Evolutionary conservation across 2,888 invertebrate genomes (phyloP).

Genomic region (Yponomeuta cagnagella): DNA sequence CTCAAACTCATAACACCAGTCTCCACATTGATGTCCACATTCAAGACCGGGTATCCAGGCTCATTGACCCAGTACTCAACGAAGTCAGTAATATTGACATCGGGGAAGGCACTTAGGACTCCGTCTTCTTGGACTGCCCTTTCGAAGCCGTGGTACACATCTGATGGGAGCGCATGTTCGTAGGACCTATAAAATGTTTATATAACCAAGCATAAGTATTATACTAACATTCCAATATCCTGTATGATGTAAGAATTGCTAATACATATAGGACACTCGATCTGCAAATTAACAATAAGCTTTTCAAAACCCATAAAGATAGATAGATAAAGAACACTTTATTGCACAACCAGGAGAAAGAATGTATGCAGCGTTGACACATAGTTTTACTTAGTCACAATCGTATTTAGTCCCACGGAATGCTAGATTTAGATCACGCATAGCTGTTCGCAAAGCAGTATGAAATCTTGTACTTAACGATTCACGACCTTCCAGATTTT

Average conservation of each 20-base stretch:
- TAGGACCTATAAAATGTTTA: constrained; percentile 35
- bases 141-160: constrained; percentile 47
- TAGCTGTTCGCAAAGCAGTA: no score
- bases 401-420: no score
- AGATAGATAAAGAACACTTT: background rate
- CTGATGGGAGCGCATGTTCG: constrained; percentile 49
- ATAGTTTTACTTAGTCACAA: background rate
- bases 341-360: no score
- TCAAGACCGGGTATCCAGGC: constrained; percentile 76
- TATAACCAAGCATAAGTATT: no score
- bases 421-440: no score
- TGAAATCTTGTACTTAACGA: no score
- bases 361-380: background rate
- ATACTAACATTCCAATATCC: background rate
- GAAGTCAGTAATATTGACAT: constrained; percentile 35
- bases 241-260: background rate
- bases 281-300: background rate
- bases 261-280: background rate
- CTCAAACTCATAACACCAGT: constrained; percentile 41
- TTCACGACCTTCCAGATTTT: no score
- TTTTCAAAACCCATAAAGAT: background rate
- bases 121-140: constrained; percentile 43
- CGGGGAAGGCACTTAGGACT: constrained; percentile 19
- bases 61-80: constrained; percentile 76
- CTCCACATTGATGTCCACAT: constrained; percentile 54